phyloP scores from a whole-genome alignment of 1,140 invertebrate species.

The Pogonomyrmex californicus region DNA sequence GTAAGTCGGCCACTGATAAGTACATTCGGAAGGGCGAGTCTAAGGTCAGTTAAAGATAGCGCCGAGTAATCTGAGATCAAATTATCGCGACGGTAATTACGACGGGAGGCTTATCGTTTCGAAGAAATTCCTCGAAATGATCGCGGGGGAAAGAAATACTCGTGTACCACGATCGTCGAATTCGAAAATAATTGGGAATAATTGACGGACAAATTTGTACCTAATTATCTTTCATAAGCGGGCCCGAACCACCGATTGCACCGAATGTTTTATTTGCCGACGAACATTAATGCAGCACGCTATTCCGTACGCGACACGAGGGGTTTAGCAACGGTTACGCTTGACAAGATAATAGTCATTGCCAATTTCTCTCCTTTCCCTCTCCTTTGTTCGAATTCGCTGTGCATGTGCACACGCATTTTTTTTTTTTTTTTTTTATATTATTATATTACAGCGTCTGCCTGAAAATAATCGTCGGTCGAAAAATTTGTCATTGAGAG shows the following conservation, averaged over 20 bases:
- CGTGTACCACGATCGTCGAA: not conserved
- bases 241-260: constrained; percentile 62
- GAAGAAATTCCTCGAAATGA: not conserved
- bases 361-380: constrained; percentile 61
- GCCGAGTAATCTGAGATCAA: not conserved
- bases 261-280: constrained; percentile 61
- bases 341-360: constrained; percentile 62
- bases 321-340: constrained; percentile 73
- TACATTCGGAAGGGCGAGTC: not conserved
- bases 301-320: constrained; percentile 65
- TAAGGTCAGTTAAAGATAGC: not conserved
- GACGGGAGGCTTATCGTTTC: not conserved
- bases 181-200: constrained; percentile 68
- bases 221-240: constrained; percentile 75
- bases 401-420: not conserved
- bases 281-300: constrained; percentile 52
- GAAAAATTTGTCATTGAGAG: too few species aligned
- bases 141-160: not conserved
- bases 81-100: constrained; percentile 14
- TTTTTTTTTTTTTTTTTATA: too few species aligned
- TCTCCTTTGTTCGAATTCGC: constrained; percentile 18
- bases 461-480: too few species aligned
- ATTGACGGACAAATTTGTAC: constrained; percentile 66
- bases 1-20: constrained; percentile 80
- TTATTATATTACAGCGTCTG: too few species aligned